phyloP scores from a whole-genome alignment of 1,140 invertebrate genomes.

The Wiebesia pumilae region DNA sequence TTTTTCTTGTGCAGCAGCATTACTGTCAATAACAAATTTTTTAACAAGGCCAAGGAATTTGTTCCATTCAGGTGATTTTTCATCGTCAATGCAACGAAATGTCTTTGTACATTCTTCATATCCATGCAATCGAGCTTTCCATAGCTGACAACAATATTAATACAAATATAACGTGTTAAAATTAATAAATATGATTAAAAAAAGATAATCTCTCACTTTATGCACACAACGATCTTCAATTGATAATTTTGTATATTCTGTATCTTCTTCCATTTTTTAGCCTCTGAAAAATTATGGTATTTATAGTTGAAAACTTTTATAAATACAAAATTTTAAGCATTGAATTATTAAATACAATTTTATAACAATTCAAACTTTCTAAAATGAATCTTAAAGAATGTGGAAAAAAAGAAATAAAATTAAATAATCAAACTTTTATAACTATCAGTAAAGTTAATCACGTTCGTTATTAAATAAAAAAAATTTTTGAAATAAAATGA shows the following conservation, averaged over 20 bases:
- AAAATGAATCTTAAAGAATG: not conserved
- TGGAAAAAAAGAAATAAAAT: not conserved
- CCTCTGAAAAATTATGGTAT: constrained; percentile 25
- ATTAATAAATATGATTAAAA: constrained; percentile 6
- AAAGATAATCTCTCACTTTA: constrained; percentile 78
- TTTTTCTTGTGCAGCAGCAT: constrained; percentile 97
- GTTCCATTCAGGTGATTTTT: constrained; percentile 94
- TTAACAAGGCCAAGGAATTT: constrained; percentile 94
- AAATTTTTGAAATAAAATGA: constrained; percentile 34
- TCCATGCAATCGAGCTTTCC: constrained; percentile 94
- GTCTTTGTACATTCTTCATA: constrained; percentile 95
- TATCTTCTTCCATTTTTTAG: constrained; percentile 87
- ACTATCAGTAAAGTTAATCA: not conserved
- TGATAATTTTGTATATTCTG: constrained; percentile 93
- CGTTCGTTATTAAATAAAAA: not conserved
- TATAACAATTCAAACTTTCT: not conserved
- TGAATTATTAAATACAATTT: not conserved
- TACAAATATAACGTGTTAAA: not conserved
- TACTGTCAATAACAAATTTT: constrained; percentile 96
- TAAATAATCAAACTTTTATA: not conserved
- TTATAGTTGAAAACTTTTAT: not conserved
- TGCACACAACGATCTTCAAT: constrained; percentile 93
- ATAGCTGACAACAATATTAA: constrained; percentile 68
- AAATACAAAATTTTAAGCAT: not conserved
- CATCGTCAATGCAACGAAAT: constrained; percentile 90